A percentile compares a stretch with the other conserved stretches of the same genome.
Conservation (phyloP, 2,888 invertebrate species). For the Heliconius ethilla region DNA sequence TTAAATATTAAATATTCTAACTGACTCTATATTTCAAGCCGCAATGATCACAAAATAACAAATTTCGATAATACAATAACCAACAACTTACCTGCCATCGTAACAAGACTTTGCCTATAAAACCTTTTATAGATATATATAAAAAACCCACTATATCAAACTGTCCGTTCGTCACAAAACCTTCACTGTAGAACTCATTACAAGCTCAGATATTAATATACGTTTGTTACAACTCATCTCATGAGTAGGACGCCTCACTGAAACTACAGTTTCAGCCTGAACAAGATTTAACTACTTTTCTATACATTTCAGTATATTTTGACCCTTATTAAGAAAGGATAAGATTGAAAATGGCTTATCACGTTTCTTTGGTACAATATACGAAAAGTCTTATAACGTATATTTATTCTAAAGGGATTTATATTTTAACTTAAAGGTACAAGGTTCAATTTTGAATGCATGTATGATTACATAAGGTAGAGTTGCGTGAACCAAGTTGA, state of each 20-base stretch:
- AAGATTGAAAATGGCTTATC: conserved; percentile 21
- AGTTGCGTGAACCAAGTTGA: conserved; percentile 20
- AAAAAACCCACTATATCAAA: conserved; percentile 5
- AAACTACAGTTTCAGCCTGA: conserved; percentile 34
- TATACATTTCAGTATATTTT: conserved; percentile 6
- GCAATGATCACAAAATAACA: neutral
- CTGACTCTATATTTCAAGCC: neutral
- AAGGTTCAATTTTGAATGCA: conserved; percentile 28
- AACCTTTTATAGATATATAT: neutral
- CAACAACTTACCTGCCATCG: conserved; percentile 21
- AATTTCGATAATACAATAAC: neutral
- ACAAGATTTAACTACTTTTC: conserved; percentile 27
- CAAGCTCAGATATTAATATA: conserved; percentile 22
- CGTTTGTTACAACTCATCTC: conserved; percentile 34
- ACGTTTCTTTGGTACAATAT: conserved; percentile 11
- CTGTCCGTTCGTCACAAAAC: conserved; percentile 39
- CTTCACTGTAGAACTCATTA: conserved; percentile 9
- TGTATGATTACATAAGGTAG: conserved; percentile 1
- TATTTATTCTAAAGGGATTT: neutral
- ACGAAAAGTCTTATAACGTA: conserved; percentile 21
- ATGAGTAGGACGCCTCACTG: conserved; percentile 32
- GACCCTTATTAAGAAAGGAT: neutral
- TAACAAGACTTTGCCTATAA: neutral
- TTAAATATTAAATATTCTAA: neutral
- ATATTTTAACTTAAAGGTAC: neutral